These are phyloP conservation scores for Eriocheir sinensis DNA, from an alignment of 1,140 invertebrate species.

Conservation along the genomic window DNA sequence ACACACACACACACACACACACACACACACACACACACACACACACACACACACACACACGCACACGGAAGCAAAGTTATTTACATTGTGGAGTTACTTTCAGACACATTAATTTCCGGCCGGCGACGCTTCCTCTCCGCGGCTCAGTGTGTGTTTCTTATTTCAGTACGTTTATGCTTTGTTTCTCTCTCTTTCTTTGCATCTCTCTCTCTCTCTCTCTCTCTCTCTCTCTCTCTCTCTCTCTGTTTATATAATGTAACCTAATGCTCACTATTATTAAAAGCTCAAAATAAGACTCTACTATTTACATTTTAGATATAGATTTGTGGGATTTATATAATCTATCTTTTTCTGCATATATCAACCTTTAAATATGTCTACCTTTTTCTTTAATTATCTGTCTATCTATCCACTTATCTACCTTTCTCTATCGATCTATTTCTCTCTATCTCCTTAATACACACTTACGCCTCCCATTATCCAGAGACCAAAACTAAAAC, in stretches of 20 bases:
- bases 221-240: conserved; percentile 45
- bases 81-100: neutral
- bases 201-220: neutral
- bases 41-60: too few species aligned
- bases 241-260: neutral
- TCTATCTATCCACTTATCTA: neutral
- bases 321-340: too few species aligned
- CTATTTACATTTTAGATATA: too few species aligned
- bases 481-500: too few species aligned
- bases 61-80: neutral
- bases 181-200: neutral
- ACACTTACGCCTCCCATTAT: too few species aligned
- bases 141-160: neutral
- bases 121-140: neutral
- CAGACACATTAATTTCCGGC: neutral
- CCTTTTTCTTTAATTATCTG: neutral
- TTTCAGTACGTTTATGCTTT: neutral
- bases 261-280: neutral
- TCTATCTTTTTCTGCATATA: neutral
- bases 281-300: too few species aligned
- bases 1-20: too few species aligned
- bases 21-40: too few species aligned
- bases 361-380: neutral
- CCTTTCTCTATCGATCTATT: neutral
- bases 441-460: too few species aligned